Percentiles rank a stretch among this genome's conserved stretches.
phyloP scores from a whole-genome alignment of 2,888 invertebrate species.

The Netelia inedita region DNA sequence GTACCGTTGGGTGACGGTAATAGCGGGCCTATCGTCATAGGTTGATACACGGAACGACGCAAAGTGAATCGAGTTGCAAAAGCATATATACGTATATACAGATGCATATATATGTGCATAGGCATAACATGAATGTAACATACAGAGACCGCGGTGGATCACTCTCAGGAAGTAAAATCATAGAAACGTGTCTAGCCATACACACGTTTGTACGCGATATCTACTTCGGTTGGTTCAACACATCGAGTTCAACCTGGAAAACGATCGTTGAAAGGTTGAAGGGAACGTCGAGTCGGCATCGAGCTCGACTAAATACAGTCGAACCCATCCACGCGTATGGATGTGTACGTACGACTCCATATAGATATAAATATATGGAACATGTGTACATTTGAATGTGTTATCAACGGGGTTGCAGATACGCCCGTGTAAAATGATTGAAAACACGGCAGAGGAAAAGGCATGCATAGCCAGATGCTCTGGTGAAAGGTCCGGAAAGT shows the following conservation, averaged over 20 bases:
- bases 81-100: constrained; percentile 3
- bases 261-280: constrained; percentile 33
- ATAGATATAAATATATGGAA: background rate
- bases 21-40: background rate
- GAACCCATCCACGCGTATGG: background rate
- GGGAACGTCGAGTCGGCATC: constrained; percentile 4
- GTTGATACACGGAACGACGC: background rate
- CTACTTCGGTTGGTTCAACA: constrained; percentile 1
- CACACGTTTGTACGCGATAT: constrained; percentile 9
- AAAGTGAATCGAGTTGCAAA: constrained; percentile 24
- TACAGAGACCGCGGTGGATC: constrained; percentile 12
- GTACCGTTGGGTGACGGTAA: constrained; percentile 8
- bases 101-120: background rate
- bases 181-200: constrained; percentile 20
- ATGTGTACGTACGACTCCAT: background rate
- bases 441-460: constrained; percentile 19
- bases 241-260: constrained; percentile 24
- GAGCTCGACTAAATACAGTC: background rate
- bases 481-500: background rate
- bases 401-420: background rate
- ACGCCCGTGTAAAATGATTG: constrained; percentile 21
- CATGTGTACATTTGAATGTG: background rate
- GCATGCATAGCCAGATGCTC: background rate
- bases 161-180: constrained; percentile 49
- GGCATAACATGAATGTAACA: background rate